phyloP scores from a whole-genome alignment of 2,113 vertebrate genomes.

The Tricholaema leucomelas region DNA sequence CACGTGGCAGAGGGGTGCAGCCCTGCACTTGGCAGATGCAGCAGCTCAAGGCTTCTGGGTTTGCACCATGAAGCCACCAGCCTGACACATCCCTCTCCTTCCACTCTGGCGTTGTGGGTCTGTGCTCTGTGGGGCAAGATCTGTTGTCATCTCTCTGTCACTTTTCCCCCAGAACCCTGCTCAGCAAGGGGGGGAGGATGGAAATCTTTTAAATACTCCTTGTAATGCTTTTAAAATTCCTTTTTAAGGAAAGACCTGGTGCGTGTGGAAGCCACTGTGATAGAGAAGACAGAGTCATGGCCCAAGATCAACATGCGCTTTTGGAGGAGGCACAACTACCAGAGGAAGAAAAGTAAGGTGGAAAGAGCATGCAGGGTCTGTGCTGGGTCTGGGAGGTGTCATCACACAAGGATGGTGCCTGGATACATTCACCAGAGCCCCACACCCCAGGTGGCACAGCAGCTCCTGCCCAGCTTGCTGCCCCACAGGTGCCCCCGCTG shows the following conservation, averaged over 20 bases:
- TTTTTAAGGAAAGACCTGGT: conserved; percentile 80
- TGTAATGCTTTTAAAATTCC: rapidly evolving
- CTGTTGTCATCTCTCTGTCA: rapidly evolving
- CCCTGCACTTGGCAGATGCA: not conserved
- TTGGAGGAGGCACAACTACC: conserved; percentile 75
- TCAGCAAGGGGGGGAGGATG: not conserved
- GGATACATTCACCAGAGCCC: not conserved
- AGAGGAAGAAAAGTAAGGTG: conserved; percentile 80
- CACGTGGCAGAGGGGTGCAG: not conserved
- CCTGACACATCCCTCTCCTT: not conserved
- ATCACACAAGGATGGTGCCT: rapidly evolving
- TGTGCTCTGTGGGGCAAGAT: not conserved
- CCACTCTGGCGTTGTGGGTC: rapidly evolving
- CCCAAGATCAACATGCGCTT: conserved; percentile 83
- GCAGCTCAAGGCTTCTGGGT: not conserved
- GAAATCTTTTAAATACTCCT: not conserved
- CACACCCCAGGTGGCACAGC: not conserved
- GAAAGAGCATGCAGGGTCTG: too few species aligned
- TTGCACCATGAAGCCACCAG: not conserved
- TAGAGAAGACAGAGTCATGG: conserved; percentile 88
- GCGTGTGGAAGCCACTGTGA: conserved; percentile 84
- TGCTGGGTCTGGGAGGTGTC: not conserved
- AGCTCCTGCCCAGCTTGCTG: not conserved
- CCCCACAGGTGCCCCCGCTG: not conserved
- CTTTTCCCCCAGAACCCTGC: not conserved